Evolutionary conservation across 2,888 invertebrate species (phyloP), one percentile per base, ranked within the genome.

Genomic region (Trachelus iudaicus): DNA sequence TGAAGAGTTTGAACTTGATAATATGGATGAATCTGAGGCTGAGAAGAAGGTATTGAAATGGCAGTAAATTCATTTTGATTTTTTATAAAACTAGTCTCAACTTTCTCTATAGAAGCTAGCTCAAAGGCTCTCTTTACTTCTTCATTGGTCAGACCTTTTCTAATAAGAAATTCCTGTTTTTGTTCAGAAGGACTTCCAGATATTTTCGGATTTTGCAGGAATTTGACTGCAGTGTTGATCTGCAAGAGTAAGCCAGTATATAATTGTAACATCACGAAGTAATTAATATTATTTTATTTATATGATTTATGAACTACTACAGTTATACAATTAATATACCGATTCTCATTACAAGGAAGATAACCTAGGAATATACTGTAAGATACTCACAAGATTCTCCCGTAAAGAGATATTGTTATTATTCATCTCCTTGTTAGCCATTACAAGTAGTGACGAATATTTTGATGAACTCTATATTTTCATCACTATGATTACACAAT

Each of bases 201-300:
- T 3, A 98, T 97, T 90, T 95, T 96, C n/a, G 96, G 95, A 92
- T 97, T 97, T 90, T 95, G 94, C 76, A 98, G 92, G 92, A 98
- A 98, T 88, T 96, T 96, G 4, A 97, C 94, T 9, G 97, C 97
- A 23, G 97, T 97, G 84, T 94, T 94, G 81, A 97, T 95, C 97
- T 97, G 90, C 34, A 93, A 91, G 80, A 82, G 56, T 23, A 56
- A 23, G 23, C 23, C 23, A 56, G 56, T 9, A 6, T 9, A 56
- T 9, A 56, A 56, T 56, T 56, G 9, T 56, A 56, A 23, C 6
- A 23, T 56, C 2, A 56, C 9, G 9, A 56, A 56, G 9, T 56
- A 56, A 56, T 23, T 56, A 56, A 56, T 23, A 56, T 56, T 56
- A 56, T 56, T 56, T 9, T 9, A 56, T 23, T 56, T 56, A 56